Conservation (phyloP, 1,140 invertebrate genomes). For the Drosophila hydei region DNA sequence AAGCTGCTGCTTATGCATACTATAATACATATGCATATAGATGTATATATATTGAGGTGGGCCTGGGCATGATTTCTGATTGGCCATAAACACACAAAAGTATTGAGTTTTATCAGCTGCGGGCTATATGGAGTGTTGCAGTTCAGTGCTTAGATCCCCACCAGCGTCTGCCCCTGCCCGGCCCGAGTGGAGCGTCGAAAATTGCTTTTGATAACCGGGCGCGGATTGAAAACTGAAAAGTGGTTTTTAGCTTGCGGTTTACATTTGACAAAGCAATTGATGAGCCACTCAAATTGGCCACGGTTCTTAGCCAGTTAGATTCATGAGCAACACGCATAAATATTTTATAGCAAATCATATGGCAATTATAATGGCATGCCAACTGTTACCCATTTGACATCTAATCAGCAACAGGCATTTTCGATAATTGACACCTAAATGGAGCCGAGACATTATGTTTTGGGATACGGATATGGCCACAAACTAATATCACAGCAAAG, state of each 20-base stretch:
- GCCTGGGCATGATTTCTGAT: slow-evolving; percentile 79
- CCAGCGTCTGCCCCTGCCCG: too few relatives aligned
- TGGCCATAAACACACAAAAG: slow-evolving; percentile 80
- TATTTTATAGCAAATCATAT: slow-evolving; percentile 40
- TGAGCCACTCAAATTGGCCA: slow-evolving; percentile 57
- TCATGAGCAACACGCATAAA: slow-evolving; percentile 30
- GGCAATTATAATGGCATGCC: slow-evolving; percentile 39
- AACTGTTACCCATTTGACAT: slow-evolving; percentile 25
- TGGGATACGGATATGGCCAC: background rate
- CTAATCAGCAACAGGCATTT: slow-evolving; percentile 33
- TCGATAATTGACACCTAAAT: slow-evolving; percentile 30
- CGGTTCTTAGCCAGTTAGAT: slow-evolving; percentile 26
- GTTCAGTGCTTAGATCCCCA: slow-evolving; percentile 6
- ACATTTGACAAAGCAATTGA: slow-evolving; percentile 78
- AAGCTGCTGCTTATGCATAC: slow-evolving; percentile 61
- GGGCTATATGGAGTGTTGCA: slow-evolving; percentile 62
- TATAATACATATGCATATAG: slow-evolving; percentile 5
- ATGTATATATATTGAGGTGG: slow-evolving; percentile 53
- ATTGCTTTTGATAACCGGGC: slow-evolving; percentile 74
- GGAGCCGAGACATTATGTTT: slow-evolving; percentile 12
- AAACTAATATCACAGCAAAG: background rate
- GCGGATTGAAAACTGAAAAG: slow-evolving; percentile 61
- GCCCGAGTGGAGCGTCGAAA: slow-evolving; percentile 31
- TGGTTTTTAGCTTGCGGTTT: slow-evolving; percentile 63
- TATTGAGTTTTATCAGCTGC: slow-evolving; percentile 79